Evolutionary conservation across 2,888 invertebrate genomes (phyloP), one percentile per base, ranked within the genome.

Genomic region (Cerceris ruficornis): DNA sequence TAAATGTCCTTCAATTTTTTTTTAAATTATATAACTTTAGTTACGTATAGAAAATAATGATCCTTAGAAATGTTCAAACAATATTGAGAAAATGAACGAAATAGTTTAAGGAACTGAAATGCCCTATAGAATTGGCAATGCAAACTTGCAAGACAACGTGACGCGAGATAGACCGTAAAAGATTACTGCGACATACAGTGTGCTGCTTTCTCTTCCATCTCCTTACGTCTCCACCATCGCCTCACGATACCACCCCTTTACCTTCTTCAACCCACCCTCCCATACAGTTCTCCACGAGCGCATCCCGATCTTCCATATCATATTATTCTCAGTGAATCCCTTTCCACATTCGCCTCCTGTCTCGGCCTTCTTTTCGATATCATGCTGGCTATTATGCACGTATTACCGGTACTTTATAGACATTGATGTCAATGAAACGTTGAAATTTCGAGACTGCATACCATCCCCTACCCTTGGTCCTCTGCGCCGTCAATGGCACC

Each of bases 271-370:
- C 49, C 58, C 72, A 50, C 69, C 77, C 69, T 61, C 62, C 77
- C 66, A 42, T 57, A 50, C 66, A 65, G 77, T 83, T 85, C 84
- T 80, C 86, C 85, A 83, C 84, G 75, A 82, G 81, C 85, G 86
- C 79, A 86, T 85, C 86, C 85, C 84, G 84, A 87, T 86, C 87
- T 86, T 87, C 88, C 88, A 85, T 89, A 90, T 90, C 89, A 87
- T 89, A 90, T 91, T 90, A 90, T 89, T 86, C 79, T 80, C 83
- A 69, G 85, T 81, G 86, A 88, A 88, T 89, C 89, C 89, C 87
- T 87, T 81, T 84, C 83, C 81, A 79, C 85, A 77, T 80, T 80
- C 75, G 72, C 75, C 73, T 76, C 67, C 78, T 67, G 61, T 59
- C 73, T 81, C 69, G 64, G 67, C 62, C 68, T 79, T 69, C 71